Conservation (phyloP, 1,140 invertebrate species). For the Campoletis sonorensis region DNA sequence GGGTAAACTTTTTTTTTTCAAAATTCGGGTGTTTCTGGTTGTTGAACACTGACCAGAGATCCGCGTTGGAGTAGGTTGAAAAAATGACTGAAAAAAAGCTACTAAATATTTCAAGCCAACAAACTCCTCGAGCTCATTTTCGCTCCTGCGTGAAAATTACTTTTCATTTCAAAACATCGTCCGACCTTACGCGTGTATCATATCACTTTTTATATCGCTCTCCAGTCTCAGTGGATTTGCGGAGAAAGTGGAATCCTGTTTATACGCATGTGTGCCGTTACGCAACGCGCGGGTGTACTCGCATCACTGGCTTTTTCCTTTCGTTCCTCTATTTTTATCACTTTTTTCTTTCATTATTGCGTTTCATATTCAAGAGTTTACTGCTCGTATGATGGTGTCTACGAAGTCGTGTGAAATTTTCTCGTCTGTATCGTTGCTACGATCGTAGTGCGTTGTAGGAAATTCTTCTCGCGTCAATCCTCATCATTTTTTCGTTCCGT, state of each 20-base stretch:
- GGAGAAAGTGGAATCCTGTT: slow-evolving; percentile 15
- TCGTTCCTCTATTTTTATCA: background rate
- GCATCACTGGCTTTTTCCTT: background rate
- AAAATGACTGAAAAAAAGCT: background rate
- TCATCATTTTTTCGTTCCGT: background rate
- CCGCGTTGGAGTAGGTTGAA: background rate
- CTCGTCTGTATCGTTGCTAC: background rate
- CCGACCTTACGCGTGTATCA: background rate
- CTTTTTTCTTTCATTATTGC: background rate
- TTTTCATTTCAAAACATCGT: background rate
- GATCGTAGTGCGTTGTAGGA: background rate
- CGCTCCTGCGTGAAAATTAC: background rate
- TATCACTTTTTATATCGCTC: slow-evolving; percentile 5
- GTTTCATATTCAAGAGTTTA: background rate
- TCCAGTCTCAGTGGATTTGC: background rate
- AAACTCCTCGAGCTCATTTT: background rate
- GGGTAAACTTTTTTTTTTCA: background rate
- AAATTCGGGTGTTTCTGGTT: background rate
- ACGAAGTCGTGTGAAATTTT: background rate
- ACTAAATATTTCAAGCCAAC: background rate
- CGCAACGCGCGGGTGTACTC: slow-evolving; percentile 8
- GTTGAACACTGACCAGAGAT: background rate
- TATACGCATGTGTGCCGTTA: slow-evolving; percentile 4
- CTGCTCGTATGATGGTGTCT: background rate
- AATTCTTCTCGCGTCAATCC: background rate